Percentiles rank a stretch among this genome's conserved stretches.
Evolutionary conservation across 2,113 vertebrate genomes (phyloP).

Genomic region (Eidolon helvum): DNA sequence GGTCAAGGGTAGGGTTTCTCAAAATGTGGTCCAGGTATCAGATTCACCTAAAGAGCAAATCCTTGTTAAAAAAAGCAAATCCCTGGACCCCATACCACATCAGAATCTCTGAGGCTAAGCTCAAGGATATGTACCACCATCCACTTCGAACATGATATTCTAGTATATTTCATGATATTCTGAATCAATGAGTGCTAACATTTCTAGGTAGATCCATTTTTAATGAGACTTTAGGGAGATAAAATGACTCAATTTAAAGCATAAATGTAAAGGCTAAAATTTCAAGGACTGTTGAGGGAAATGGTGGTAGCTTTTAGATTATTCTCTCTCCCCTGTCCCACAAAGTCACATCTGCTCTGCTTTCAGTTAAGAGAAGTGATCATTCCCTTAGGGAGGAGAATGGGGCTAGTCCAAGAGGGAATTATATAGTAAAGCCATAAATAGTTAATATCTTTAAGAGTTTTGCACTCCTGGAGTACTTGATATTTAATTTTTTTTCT

Average conservation of each 20-base stretch:
- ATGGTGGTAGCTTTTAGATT: neutral
- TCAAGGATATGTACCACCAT: neutral
- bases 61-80: neutral
- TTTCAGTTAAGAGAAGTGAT: neutral
- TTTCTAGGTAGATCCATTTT: neutral
- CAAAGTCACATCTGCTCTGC: neutral
- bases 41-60: neutral
- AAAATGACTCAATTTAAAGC: slow-evolving; percentile 5
- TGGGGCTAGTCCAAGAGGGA: neutral
- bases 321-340: neutral
- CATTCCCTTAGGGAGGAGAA: neutral
- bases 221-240: neutral
- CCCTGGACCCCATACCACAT: neutral
- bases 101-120: neutral
- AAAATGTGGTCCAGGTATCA: neutral
- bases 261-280: neutral
- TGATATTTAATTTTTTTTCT: neutral
- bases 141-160: neutral
- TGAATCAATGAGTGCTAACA: neutral
- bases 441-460: slow-evolving; percentile 7
- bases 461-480: neutral
- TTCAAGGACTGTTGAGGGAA: neutral
- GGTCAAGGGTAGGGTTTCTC: neutral
- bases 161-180: neutral
- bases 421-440: neutral